Evolutionary conservation across 2,888 invertebrate species (phyloP).

Genomic region (Ctena decussata): DNA sequence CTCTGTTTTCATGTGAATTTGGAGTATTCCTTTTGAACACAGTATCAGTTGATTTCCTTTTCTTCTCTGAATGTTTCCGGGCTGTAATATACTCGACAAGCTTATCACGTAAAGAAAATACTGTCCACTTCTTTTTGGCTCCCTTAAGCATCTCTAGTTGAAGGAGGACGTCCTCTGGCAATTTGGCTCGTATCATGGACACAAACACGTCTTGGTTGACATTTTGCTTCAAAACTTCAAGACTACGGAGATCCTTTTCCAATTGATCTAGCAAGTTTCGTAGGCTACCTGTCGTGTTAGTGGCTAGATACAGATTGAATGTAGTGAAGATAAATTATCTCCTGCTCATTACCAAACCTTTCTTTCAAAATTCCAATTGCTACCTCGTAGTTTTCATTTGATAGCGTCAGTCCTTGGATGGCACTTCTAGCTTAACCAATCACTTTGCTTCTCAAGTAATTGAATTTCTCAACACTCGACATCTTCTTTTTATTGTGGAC

Average conservation of each 20-base stretch:
- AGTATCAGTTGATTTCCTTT: not conserved
- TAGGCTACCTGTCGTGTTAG: not conserved
- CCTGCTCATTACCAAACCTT: not conserved
- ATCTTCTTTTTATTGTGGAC: not conserved
- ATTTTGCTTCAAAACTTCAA: constrained; percentile 24
- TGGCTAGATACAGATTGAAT: not conserved
- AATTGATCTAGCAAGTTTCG: not conserved
- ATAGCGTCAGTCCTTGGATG: not conserved
- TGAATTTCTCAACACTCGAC: constrained; percentile 2
- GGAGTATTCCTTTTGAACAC: not conserved
- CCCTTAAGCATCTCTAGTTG: constrained; percentile 21
- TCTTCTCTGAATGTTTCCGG: constrained; percentile 7
- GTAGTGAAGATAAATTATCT: not conserved
- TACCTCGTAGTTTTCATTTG: constrained; percentile 11
- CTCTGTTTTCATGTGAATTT: not conserved
- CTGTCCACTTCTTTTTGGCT: constrained; percentile 8
- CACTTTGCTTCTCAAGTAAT: not conserved
- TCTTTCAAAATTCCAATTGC: not conserved
- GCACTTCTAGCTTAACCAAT: not conserved
- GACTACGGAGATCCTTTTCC: constrained; percentile 38
- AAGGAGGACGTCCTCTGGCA: too few relatives aligned
- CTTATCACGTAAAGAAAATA: not conserved
- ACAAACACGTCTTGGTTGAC: constrained; percentile 30
- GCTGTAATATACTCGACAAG: constrained; percentile 9
- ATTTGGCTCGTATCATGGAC: constrained; percentile 15